Base-by-base conservation (phyloP, 2,888 invertebrate genomes). In the Ochropleura leucogaster region DNA sequence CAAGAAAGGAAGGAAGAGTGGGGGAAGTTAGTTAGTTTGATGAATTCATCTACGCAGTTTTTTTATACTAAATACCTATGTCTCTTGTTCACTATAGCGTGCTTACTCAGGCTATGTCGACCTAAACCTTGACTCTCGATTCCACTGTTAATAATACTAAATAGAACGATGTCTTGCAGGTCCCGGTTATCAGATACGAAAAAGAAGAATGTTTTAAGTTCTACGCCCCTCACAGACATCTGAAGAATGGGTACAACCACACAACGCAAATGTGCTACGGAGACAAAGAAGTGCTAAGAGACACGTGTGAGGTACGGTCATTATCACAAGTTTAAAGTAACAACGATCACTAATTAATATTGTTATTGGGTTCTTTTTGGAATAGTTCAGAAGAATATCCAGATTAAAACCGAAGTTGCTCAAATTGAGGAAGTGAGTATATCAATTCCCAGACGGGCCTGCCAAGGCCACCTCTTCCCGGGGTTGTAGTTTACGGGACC, bases 201-300 rank as follows among this genome's bases (percentile, higher is more conserved):
- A 46, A 72, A 30, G 55, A 71, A 0, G 79, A 83, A 55, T 80
- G 80, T 51, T 59, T 14, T 0, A 65, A 57, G 30, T 55, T 20
- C 7, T 83, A 80, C 5, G 18, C 55, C 4, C 30, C 51, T 14
- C 49, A 72, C 20, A 65, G 83, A 51, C 64, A 40, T 55, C 60
- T 82, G 0, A 64, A 55, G 16, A 5, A 46, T 0, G 79, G 79
- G 16, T 80, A 77, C 30, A 71, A 80, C 20, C 67, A 82, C 44
- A 75, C 76, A n/a, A 79, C 75, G 12, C 79, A 79, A 62, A 79
- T 79, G 82, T 79, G 79, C 18, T 80, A 80, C 18, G 83, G 79
- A 4, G 83, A 82, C 46, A 63, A n/a, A 40, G 47, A 46, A 18
- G 44, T 46, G 4, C 14, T 76, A 9, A 82, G 67, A 60, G 82